phyloP scores from a whole-genome alignment of 1,140 invertebrate species.

The Drosophila bocki region DNA sequence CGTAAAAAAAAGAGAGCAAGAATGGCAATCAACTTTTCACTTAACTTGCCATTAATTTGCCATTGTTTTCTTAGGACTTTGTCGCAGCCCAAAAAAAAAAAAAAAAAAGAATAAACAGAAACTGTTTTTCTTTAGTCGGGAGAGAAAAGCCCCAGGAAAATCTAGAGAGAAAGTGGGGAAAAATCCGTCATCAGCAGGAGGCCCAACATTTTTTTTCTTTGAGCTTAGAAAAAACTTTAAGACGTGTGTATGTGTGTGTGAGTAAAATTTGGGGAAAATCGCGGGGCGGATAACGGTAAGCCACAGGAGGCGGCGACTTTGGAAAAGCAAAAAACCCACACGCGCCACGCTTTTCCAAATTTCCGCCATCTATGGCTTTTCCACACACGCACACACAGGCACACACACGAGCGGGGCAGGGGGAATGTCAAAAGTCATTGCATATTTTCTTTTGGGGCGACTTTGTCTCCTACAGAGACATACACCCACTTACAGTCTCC shows the following conservation, averaged over 20 bases:
- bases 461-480: conserved; percentile 19
- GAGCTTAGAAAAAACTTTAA: conserved; percentile 36
- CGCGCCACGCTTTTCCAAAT: conserved; percentile 25
- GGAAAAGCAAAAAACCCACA: conserved; percentile 16
- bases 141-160: neutral
- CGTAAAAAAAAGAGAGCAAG: neutral
- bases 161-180: neutral
- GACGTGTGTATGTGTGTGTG: conserved; percentile 2
- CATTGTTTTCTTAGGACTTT: conserved; percentile 52
- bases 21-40: conserved; percentile 42
- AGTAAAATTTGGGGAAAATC: conserved; percentile 34
- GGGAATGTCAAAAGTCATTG: conserved; percentile 50
- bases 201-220: conserved; percentile 21
- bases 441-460: conserved; percentile 29
- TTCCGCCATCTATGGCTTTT: conserved; percentile 11
- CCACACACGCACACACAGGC: conserved; percentile 9
- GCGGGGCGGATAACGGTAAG: conserved; percentile 33
- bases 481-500: conserved; percentile 12
- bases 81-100: conserved; percentile 3
- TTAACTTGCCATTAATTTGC: conserved; percentile 50
- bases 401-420: neutral
- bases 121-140: conserved; percentile 16
- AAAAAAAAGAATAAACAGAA: conserved; percentile 39
- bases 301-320: conserved; percentile 25
- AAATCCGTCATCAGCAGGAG: conserved; percentile 43